Base-by-base conservation (phyloP, 1,140 invertebrate species). In the Calliopsis andreniformis region DNA sequence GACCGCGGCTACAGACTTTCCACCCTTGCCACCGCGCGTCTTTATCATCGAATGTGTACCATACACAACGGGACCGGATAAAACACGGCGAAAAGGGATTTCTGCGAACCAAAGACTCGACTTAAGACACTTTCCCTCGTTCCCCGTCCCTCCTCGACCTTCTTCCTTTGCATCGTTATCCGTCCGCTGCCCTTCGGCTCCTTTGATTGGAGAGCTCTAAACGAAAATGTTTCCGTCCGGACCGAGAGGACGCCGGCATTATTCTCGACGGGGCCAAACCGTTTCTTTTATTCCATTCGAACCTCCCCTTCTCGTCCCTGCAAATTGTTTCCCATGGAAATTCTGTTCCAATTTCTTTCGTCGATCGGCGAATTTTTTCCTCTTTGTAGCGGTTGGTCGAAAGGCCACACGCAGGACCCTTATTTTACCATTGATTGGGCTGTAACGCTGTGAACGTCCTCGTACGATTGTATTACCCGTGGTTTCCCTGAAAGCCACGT, bases 41-140 rank as follows among this genome's bases (percentile, higher is more conserved):
- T 84, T 83, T 84, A 81, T 83, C 71, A 62, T 70, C 67, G 61
- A 51, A 69, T 49, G 63, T 79, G 70, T 82, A 76, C 76, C 39
- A 23, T 79, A 83, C 35, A 76, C 64, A 42, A 63, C 35, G 45
- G 64, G 58, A 35, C 69, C 58, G 71, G 30, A 49, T n/a, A 35
- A 12, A 32, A 58, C 69, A 61, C 28, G 28, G 35, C 32, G 59
- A 28, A 18, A 2, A 28, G n/a, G 62, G 51, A 47, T 73, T 64
- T 63, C 69, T 39, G 55, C 58, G 59, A 73, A 56, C 47, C 59
- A 80, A 70, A 80, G 81, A 77, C 78, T 63, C 68, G 82, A 68
- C 71, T 84, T 71, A 66, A 83, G 68, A 84, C 79, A 84, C 81
- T 83, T 80, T 84, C 56, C 20, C 73, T n/a, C 35, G 20, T n/a